Evolutionary conservation across 2,888 invertebrate species (phyloP).

Genomic region (Stenodema calcarata): DNA sequence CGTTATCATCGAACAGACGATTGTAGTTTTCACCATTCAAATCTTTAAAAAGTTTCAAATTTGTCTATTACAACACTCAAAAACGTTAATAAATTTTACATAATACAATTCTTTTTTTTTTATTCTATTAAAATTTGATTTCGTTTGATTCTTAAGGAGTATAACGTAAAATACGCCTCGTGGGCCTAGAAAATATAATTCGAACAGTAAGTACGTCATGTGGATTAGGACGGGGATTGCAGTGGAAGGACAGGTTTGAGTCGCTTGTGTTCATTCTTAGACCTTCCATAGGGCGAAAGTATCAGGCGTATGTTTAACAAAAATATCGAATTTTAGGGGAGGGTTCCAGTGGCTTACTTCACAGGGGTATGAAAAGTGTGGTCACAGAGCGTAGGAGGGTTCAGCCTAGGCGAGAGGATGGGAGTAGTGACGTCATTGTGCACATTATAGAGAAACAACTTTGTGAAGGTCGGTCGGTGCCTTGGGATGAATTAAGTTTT

Average conservation of each 20-base stretch:
- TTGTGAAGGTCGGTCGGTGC: too few species aligned
- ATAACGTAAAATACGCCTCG: neutral
- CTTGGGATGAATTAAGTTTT: too few species aligned
- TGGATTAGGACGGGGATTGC: neutral
- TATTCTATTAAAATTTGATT: neutral
- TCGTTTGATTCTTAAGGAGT: neutral
- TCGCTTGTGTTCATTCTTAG: neutral
- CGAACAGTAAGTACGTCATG: neutral
- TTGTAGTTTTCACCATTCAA: slow-evolving; percentile 20
- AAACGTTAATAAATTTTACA: neutral
- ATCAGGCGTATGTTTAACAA: neutral
- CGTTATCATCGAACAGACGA: slow-evolving; percentile 37
- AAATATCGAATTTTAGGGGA: too few species aligned
- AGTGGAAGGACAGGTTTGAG: neutral
- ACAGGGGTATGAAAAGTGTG: too few species aligned
- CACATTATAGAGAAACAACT: too few species aligned
- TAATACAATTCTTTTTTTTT: neutral
- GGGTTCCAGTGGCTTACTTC: too few species aligned
- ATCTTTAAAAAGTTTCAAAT: neutral
- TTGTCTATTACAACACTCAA: slow-evolving; percentile 32
- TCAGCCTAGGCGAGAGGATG: too few species aligned
- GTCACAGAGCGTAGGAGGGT: too few species aligned
- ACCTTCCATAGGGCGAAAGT: neutral
- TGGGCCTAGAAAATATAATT: neutral
- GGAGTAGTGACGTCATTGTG: too few species aligned